Conservation (phyloP, 2,113 vertebrate genomes). For the Melozone crissalis region DNA sequence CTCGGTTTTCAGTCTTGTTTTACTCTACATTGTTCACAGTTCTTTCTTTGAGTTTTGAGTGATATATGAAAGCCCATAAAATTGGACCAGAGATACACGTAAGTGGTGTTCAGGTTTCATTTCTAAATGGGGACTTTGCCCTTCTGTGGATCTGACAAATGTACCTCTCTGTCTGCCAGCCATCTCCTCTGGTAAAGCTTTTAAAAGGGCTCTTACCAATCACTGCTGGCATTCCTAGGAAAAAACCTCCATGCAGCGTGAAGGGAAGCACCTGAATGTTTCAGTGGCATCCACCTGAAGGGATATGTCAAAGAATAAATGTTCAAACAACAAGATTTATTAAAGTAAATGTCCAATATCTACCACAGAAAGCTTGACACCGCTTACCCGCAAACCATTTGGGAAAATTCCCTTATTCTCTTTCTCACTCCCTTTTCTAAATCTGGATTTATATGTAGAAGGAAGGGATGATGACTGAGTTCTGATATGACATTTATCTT, state of each 20-base stretch:
- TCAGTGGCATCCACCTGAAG: conserved; percentile 41
- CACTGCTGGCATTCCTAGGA: conserved; percentile 13
- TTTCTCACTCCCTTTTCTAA: conserved; percentile 12
- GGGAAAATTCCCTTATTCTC: conserved; percentile 22
- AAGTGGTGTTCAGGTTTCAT: conserved; percentile 62
- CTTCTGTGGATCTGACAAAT: conserved; percentile 66
- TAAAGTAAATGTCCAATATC: conserved; percentile 55
- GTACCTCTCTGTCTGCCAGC: conserved; percentile 19
- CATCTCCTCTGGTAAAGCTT: conserved; percentile 45
- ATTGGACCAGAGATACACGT: conserved; percentile 22
- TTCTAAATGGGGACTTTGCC: conserved; percentile 66
- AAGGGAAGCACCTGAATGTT: conserved; percentile 43
- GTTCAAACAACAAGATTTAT: conserved; percentile 64
- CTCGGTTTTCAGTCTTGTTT: conserved; percentile 3
- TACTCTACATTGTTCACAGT: neutral
- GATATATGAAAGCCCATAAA: conserved; percentile 55
- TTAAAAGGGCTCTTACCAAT: conserved; percentile 52
- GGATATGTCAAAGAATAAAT: conserved; percentile 53
- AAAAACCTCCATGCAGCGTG: neutral
- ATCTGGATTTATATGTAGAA: conserved; percentile 53
- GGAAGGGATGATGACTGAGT: conserved; percentile 38
- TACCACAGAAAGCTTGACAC: conserved; percentile 50
- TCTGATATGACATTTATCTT: conserved; percentile 65
- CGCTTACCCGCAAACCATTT: conserved; percentile 23
- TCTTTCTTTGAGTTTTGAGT: conserved; percentile 41